Base-by-base conservation (phyloP, 92 coral and sea anemone species). In the Phenganax subtilis region DNA sequence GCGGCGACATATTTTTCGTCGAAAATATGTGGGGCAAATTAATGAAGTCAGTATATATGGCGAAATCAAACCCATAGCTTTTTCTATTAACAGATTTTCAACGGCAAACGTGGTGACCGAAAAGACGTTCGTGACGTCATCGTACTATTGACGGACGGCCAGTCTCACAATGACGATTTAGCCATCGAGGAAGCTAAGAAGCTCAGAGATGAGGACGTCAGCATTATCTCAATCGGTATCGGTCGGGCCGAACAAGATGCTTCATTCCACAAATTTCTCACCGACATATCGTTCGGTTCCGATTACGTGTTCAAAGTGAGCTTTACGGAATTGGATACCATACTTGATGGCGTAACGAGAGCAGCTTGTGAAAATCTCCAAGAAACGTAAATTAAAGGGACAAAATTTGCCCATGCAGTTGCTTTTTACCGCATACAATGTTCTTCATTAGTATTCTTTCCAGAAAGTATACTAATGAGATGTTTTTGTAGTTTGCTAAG, bases 161-260 rank as follows among this genome's bases (percentile, higher is more conserved):
- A 79, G 51, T 67, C 83, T n/a, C 83, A 79, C n/a, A n/a, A 54
- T 25, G 27, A 51, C 53, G 10, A 64, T 0, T 72, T 25, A 9
- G 74, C 74, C 37, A 64, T 64, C 51, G 17, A 51, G 28, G 83
- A 79, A 25, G 83, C 83, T 12, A 57, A 44, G 62, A 60, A 12
- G 79, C 80, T 74, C 47, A 84, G 82, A 81, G 73, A 60, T 53
- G 85, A 54, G 30, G 81, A 61, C 58, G 74, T 63, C 66, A 81
- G 90, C 75, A 88, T 73, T 65, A 84, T 82, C 73, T 80, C 90
- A 75, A 81, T 75, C 14, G 87, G 75, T 75, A 83, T 80, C 60
- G 90, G 88, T 67, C 16, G 11, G 0, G 84, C 73, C 31, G 83
- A 79, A 10, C 55, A 7, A 0, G 9, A 8, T 7, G 51, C 51